Conservation (phyloP, 2,113 vertebrate species). For the Sapayoa aenigma region DNA sequence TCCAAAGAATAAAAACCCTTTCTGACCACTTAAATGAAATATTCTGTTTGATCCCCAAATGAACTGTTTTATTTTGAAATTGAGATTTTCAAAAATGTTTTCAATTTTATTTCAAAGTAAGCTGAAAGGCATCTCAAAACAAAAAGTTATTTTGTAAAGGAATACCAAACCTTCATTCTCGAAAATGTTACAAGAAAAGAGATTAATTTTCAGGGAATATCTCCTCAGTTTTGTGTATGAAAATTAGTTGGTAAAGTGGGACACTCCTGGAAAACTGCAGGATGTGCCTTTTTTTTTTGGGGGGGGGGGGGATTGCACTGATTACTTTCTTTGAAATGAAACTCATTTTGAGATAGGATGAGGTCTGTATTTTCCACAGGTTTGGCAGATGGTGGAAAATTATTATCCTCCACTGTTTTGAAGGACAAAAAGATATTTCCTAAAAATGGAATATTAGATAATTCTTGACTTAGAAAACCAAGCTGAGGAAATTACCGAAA, state of each 20-base stretch:
- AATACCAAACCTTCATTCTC: neutral
- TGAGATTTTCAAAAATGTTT: constrained; percentile 46
- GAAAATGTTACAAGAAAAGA: neutral
- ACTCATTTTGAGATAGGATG: neutral
- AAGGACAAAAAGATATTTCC: neutral
- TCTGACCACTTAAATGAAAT: constrained; percentile 48
- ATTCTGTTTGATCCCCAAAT: constrained; percentile 39
- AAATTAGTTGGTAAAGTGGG: neutral
- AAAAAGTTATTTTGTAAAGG: neutral
- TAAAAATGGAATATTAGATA: neutral
- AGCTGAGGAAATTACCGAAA: neutral
- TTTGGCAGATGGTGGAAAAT: neutral
- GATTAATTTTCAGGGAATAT: neutral
- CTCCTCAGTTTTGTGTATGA: neutral
- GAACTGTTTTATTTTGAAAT: constrained; percentile 38
- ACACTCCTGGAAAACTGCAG: neutral
- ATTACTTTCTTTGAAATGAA: neutral
- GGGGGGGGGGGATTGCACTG: neutral
- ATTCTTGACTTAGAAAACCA: neutral
- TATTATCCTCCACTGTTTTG: neutral
- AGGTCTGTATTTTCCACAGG: neutral
- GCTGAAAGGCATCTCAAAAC: neutral
- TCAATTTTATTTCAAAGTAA: constrained; percentile 53
- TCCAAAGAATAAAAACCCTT: constrained; percentile 42
- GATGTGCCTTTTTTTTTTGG: neutral